Conservation (phyloP, 2,888 invertebrate genomes). For the Ctenicera cuprea region DNA sequence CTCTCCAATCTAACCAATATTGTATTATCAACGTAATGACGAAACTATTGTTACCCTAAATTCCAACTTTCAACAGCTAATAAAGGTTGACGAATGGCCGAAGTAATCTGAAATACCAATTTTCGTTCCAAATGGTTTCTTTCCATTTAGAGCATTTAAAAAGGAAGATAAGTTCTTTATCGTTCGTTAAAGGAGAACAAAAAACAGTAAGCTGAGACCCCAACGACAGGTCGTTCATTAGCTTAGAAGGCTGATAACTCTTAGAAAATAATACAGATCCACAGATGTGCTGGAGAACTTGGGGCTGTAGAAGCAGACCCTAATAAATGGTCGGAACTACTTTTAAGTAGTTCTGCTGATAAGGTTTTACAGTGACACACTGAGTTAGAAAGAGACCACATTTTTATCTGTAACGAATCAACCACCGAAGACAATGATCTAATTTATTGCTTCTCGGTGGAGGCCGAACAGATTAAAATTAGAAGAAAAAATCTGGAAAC, state of each 20-base stretch:
- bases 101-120: conserved; percentile 48
- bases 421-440: conserved; percentile 15
- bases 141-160: conserved; percentile 52
- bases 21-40: not conserved
- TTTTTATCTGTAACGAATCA: conserved; percentile 10
- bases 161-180: conserved; percentile 58
- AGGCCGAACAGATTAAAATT: not conserved
- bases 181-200: conserved; percentile 52
- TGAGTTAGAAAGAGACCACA: conserved; percentile 28
- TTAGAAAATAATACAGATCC: conserved; percentile 57
- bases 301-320: conserved; percentile 37
- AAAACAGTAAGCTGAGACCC: conserved; percentile 56
- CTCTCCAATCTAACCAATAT: not conserved
- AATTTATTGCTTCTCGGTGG: conserved; percentile 4
- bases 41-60: conserved; percentile 35
- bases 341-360: conserved; percentile 56
- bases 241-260: conserved; percentile 57
- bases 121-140: conserved; percentile 45
- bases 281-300: conserved; percentile 46
- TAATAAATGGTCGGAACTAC: conserved; percentile 56
- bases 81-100: conserved; percentile 48
- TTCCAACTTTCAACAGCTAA: conserved; percentile 49
- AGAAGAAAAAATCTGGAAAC: too few species aligned
- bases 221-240: conserved; percentile 62
- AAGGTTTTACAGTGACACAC: conserved; percentile 49